These are phyloP conservation scores for Garrulus glandarius DNA, from an alignment of 2,797 vertebrate species.

Conservation along the genomic window DNA sequence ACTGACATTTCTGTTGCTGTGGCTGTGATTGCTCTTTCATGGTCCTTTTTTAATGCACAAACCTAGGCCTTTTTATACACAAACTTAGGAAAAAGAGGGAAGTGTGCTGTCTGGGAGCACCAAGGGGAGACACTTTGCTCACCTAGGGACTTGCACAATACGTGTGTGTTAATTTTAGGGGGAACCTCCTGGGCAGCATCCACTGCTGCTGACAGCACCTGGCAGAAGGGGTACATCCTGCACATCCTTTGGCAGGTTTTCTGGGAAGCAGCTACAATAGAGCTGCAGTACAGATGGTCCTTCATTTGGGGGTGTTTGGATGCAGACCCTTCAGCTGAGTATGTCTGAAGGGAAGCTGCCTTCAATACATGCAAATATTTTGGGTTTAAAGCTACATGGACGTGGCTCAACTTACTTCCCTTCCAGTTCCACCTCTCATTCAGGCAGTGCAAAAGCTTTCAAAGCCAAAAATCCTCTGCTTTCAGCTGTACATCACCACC, in stretches of 20 bases:
- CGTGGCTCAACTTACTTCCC: not conserved
- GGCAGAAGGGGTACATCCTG: constrained; percentile 15
- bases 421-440: not conserved
- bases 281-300: not conserved
- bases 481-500: not conserved
- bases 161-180: not conserved
- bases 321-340: not conserved
- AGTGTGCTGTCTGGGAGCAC: not conserved
- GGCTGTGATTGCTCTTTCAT: not conserved
- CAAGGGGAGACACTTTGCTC: not conserved
- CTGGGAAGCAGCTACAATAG: not conserved
- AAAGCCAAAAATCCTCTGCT: not conserved
- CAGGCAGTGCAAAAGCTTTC: not conserved
- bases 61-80: not conserved
- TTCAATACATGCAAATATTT: not conserved
- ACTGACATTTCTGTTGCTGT: not conserved
- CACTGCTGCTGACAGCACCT: not conserved
- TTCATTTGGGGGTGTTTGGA: constrained; percentile 24
- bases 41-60: not conserved
- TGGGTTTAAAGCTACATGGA: not conserved
- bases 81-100: not conserved
- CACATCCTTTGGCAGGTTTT: not conserved
- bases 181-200: not conserved
- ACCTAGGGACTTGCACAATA: not conserved
- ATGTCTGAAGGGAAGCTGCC: not conserved